Base-by-base conservation (phyloP, 2,888 invertebrate species). In the Dolomedes plantarius region DNA sequence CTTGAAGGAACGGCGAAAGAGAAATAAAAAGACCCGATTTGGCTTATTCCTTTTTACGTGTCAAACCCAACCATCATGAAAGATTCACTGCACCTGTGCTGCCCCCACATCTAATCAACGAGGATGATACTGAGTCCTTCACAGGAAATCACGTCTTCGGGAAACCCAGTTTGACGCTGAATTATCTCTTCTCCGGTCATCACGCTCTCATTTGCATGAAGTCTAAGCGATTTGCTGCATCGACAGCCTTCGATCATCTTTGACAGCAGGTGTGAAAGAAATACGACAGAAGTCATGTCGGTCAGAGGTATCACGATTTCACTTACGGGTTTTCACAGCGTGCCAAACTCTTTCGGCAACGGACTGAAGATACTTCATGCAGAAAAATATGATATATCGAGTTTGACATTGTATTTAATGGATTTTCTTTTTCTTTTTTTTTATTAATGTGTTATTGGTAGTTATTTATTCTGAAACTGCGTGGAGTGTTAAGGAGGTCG, bases 201-300 rank as follows among this genome's bases (percentile, higher is more conserved):
- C 81, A 81, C 81, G 81, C 36, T 75, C 31, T 75, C 62, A 81
- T 81, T 69, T 75, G 69, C 36, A 31, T 78, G 9, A 3, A 67
- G n/a, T 67, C 32, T 19, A 0, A 36, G 2, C 19, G 36, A 68
- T 67, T 41, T 46, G 41, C 41, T 23, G 64, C 73, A 74, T 31
- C 50, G 65, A 56, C 36, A 73, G 56, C 69, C 62, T 75, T 75
- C 41, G 32, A 81, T 74, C 81, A 36, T 36, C 62, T n/a, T 41
- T 81, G 75, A 71, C 81, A 74, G 56, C 75, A 71, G 75, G 75
- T 81, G 75, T 64, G 74, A 74, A 81, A 32, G 36, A 36, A 27
- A 62, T 36, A 62, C 64, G 64, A 64, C 74, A 62, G 74, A 36
- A 64, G 64, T 36, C 31, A 32, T 32, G 72, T 72, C 27, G 36